Percentiles rank a stretch among this genome's conserved stretches.
phyloP scores from a whole-genome alignment of 2,888 invertebrate genomes.

The Pristionchus fissidentatus region DNA sequence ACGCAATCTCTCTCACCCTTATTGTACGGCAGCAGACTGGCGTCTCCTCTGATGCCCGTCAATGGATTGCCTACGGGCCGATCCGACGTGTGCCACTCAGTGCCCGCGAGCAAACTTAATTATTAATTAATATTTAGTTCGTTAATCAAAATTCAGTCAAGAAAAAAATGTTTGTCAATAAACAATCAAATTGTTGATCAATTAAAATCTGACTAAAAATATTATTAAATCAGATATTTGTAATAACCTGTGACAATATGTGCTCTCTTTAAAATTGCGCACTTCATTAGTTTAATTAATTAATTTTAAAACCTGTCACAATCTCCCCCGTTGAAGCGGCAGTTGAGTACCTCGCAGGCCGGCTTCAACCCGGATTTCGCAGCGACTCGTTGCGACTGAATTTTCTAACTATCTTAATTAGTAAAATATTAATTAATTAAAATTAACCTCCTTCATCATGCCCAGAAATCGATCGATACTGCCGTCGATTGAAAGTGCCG shows the following conservation, averaged over 20 bases:
- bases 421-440: not conserved
- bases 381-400: not conserved
- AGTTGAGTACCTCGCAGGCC: slow-evolving; percentile 47
- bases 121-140: not conserved
- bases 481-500: not conserved
- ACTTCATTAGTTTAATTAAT: not conserved
- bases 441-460: slow-evolving; percentile 38
- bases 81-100: slow-evolving; percentile 60
- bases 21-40: slow-evolving; percentile 66
- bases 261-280: no score
- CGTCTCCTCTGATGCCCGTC: slow-evolving; percentile 70
- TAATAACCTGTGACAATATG: no score
- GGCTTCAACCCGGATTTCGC: not conserved
- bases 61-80: slow-evolving; percentile 67
- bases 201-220: not conserved
- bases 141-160: not conserved
- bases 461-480: slow-evolving; percentile 34
- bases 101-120: slow-evolving; percentile 26
- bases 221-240: no score
- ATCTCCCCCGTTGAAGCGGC: slow-evolving; percentile 38
- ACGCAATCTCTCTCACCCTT: slow-evolving; percentile 54
- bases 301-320: slow-evolving; percentile 16
- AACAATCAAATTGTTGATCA: not conserved
- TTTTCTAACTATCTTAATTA: not conserved
- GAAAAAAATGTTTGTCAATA: not conserved